Conservation (phyloP, 1,140 invertebrate species). For the Bombus superbus region DNA sequence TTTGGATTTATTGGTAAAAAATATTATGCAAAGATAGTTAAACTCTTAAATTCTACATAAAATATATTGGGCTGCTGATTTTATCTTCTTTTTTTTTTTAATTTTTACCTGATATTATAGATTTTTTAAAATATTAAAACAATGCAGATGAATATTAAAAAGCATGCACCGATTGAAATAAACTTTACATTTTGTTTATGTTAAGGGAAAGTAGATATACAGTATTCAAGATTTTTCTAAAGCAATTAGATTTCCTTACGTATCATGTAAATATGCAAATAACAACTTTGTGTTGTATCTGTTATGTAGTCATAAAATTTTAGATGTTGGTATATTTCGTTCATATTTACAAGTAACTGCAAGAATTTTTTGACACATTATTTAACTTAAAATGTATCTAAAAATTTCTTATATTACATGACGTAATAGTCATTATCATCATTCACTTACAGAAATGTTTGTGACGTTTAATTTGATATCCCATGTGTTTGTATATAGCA, state of each 20-base stretch:
- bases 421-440: conserved; percentile 36
- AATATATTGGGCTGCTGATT: conserved; percentile 13
- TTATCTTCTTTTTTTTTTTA: not conserved
- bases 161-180: conserved; percentile 66
- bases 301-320: conserved; percentile 36
- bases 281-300: conserved; percentile 35
- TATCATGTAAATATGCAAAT: conserved; percentile 14
- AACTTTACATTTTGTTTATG: conserved; percentile 30
- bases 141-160: conserved; percentile 53
- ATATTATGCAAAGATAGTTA: conserved; percentile 8
- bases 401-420: conserved; percentile 31
- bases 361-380: conserved; percentile 12
- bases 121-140: not conserved
- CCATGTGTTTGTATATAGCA: not conserved
- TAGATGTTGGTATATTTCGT: conserved; percentile 51
- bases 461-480: conserved; percentile 17
- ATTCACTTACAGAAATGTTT: conserved; percentile 57
- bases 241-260: not conserved
- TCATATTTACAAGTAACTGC: conserved; percentile 42
- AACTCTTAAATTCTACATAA: conserved; percentile 12
- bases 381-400: not conserved
- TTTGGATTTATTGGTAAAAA: conserved; percentile 2
- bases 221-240: conserved; percentile 12
- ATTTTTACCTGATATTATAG: not conserved
- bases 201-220: conserved; percentile 20